Percentiles rank a stretch among this genome's conserved stretches.
Evolutionary conservation across 2,888 invertebrate species (phyloP).

Genomic region (Thumatha senex): DNA sequence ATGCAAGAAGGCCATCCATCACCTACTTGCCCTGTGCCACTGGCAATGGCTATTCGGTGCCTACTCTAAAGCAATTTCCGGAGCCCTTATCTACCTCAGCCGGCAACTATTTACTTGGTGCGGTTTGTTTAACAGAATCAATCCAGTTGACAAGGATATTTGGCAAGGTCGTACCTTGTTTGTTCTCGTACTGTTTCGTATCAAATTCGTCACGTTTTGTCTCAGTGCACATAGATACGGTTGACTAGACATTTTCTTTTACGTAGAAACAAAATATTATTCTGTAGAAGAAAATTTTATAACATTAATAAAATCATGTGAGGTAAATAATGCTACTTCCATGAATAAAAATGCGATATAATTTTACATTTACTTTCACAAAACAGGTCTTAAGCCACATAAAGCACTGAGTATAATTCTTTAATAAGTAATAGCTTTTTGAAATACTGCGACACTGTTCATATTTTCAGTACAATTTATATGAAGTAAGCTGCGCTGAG

Average conservation of each 20-base stretch:
- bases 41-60: constrained; percentile 67
- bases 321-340: constrained; percentile 12
- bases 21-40: constrained; percentile 69
- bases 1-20: constrained; percentile 79
- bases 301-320: background rate
- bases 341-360: constrained; percentile 48
- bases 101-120: constrained; percentile 65
- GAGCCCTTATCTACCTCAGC: constrained; percentile 69
- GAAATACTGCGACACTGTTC: constrained; percentile 62
- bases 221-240: constrained; percentile 15
- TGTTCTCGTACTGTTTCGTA: constrained; percentile 28
- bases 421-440: constrained; percentile 64
- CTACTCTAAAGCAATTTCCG: constrained; percentile 81
- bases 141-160: constrained; percentile 57
- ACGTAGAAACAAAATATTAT: background rate
- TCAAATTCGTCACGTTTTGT: constrained; percentile 22
- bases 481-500: constrained; percentile 50
- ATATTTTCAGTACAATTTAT: constrained; percentile 65
- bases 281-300: background rate
- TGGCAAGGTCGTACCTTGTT: constrained; percentile 49
- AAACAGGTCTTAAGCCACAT: constrained; percentile 45
- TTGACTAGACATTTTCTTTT: constrained; percentile 39
- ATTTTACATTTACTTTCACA: constrained; percentile 56
- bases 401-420: constrained; percentile 61
- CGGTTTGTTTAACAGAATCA: constrained; percentile 80